A percentile compares a stretch with the other conserved stretches of the same genome.
Evolutionary conservation across 2,888 invertebrate genomes (phyloP).

Genomic region (Hylaea fasciaria): DNA sequence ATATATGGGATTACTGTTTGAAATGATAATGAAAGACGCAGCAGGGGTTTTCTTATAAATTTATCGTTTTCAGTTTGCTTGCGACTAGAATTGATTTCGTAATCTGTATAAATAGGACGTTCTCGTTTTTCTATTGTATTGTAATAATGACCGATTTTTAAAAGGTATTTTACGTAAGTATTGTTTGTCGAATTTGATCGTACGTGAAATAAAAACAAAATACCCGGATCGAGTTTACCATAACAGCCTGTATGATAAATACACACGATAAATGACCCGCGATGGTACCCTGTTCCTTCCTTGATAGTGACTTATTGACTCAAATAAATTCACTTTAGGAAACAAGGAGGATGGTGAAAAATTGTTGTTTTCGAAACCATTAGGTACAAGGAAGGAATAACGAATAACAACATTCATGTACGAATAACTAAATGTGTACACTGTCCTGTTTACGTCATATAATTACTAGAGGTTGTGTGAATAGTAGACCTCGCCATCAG

Average conservation of each 20-base stretch:
- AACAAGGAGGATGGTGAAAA: conserved; percentile 33
- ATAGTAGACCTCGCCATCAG: too few relatives aligned
- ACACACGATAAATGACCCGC: conserved; percentile 46
- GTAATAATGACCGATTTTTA: not conserved
- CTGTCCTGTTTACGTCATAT: too few relatives aligned
- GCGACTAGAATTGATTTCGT: too few relatives aligned
- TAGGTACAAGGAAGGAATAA: conserved; percentile 16
- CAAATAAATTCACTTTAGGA: conserved; percentile 38
- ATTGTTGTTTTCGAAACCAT: conserved; percentile 35
- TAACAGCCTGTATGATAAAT: conserved; percentile 48
- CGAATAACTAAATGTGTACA: too few relatives aligned
- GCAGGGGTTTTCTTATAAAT: not conserved
- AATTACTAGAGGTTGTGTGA: too few relatives aligned
- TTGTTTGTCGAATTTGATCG: too few relatives aligned
- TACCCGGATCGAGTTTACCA: conserved; percentile 23
- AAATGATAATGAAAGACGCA: not conserved
- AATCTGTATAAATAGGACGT: too few relatives aligned
- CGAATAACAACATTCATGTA: conserved; percentile 21
- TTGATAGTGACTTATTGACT: conserved; percentile 38
- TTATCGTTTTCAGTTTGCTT: too few relatives aligned
- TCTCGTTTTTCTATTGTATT: too few relatives aligned
- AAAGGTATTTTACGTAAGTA: not conserved
- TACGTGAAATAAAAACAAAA: too few relatives aligned
- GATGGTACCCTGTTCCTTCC: conserved; percentile 38
- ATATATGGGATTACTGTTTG: not conserved